Evolutionary conservation across 2,888 invertebrate genomes (phyloP), one percentile per base, ranked within the genome.

Genomic region (Synergus laeviventris): DNA sequence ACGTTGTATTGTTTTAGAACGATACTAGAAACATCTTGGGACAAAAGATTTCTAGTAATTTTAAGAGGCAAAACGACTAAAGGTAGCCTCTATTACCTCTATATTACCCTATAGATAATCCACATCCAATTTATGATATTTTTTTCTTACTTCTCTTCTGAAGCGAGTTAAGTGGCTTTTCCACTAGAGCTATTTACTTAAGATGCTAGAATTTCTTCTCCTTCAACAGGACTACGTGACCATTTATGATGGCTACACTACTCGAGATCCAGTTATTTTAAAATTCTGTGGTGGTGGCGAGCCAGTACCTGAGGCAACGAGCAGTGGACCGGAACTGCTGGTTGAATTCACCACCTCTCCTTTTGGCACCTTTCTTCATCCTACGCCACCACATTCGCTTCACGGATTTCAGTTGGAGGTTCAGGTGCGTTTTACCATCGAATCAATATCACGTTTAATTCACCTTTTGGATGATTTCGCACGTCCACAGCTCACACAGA

Each of bases 351-450:
- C 96, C 79, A 96, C 97, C 62, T 97, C 97, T 24, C 96, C 97
- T 8, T 97, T 95, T 89, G 97, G 97, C 83, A 97, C 97, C 82
- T 97, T 97, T 91, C 93, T 96, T 83, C 95, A 96, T 90, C 96
- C 96, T 4, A 94, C 94, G 18, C 95, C 95, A 38, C 92, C 94
- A 61, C 94, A 96, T 89, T 94, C 96, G 2, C 92, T 97, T 70
- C 96, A 97, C 89, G 97, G 97, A 82, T 97, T 97, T 91, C 97
- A 97, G 89, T 92, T 97, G 74, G 96, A 97, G 93, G 96, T 97
- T 81, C 95, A 94, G 91, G 94, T 94, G 49, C 24, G 70, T 31
- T 70, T 70, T 49, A 49, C 31, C 24, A 12, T 2, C 11, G 1
- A 70, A 70, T 49, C 70, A 31, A 70, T 70, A n/a, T 4, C 14